phyloP scores from a whole-genome alignment of 2,113 vertebrate species.

The Engystomops pustulosus region DNA sequence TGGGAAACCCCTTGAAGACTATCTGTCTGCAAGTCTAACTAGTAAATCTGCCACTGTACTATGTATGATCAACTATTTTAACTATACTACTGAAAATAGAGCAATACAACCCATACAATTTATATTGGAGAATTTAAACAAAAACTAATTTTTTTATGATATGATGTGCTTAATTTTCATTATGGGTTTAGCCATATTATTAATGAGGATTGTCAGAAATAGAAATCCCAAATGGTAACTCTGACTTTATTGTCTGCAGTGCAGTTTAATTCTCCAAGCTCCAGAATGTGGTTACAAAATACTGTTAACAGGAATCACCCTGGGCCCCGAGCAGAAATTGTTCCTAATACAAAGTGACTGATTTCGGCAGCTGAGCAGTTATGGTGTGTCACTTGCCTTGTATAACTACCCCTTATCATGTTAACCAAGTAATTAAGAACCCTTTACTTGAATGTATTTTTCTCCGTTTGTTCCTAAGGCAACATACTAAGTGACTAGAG shows the following conservation, averaged over 20 bases:
- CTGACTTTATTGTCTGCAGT: not conserved
- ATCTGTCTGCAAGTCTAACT: too few relatives aligned
- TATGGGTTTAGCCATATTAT: not conserved
- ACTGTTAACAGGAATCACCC: conserved; percentile 52
- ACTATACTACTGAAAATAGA: too few relatives aligned
- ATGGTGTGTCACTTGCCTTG: conserved; percentile 53
- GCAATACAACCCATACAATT: too few relatives aligned
- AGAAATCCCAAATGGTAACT: conserved; percentile 12
- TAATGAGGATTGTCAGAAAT: not conserved
- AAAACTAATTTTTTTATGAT: not conserved
- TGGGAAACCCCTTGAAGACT: too few relatives aligned
- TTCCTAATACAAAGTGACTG: conserved; percentile 55
- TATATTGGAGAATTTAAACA: too few relatives aligned
- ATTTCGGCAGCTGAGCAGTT: conserved; percentile 55
- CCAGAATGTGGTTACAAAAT: conserved; percentile 42
- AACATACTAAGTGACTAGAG: conserved; percentile 60
- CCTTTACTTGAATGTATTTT: conserved; percentile 57
- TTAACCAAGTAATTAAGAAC: conserved; percentile 59
- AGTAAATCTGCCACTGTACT: too few relatives aligned
- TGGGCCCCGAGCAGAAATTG: conserved; percentile 50
- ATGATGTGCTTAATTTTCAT: not conserved
- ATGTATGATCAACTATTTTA: too few relatives aligned
- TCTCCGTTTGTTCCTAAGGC: conserved; percentile 57
- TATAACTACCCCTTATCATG: conserved; percentile 58
- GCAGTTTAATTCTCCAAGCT: conserved; percentile 38